Base-by-base conservation (phyloP, 2,113 vertebrate genomes). In the Trichomycterus rosablanca region DNA sequence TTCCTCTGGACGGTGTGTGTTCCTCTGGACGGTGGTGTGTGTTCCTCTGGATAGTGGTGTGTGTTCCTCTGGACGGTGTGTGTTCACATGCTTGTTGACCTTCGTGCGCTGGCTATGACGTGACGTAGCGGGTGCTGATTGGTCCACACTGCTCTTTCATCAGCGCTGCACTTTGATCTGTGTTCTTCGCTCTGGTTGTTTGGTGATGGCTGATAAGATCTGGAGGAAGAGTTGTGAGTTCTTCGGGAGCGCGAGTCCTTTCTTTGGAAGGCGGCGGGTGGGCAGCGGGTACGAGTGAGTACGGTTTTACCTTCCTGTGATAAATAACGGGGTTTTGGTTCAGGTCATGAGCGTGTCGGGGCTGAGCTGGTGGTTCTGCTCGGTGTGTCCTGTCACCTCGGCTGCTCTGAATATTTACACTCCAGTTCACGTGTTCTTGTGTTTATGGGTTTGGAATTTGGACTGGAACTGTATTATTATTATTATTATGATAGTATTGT, bases 221-320 rank as follows among this genome's bases (percentile, higher is more conserved):
- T 87, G 83, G 82, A 81, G 81, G 73, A 84, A 81, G 70, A 87
- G 84, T 49, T 85, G 78, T 67, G 80, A 82, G 1, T 84, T 85
- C 43, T 72, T 86, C 45, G 78, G 82, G 62, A 80, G 60, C 39
- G 78, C 77, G 64, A 66, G 70, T n/a, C 79, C 84, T 67, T 48
- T 80, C 39, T 75, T 78, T 60, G 78, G 57, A 23, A 77, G 72
- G 52, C 68, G 45, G 40, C 50, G 42, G 28, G 53, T 60, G 44
- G 76, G 76, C 50, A 67, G 72, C 67, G 71, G 77, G 81, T 80
- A 74, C 79, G 76, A 83, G 86, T 88, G 81, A 88, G 86, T 88
- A 62, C 28, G 18, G 11, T 24, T 24, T 37, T 37, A 15, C n/a
- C n/a, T n/a, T n/a, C n/a, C n/a, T n/a, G n/a, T n/a, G n/a, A n/a